These are phyloP conservation scores for Dolomedes plantarius DNA, from an alignment of 2,888 invertebrate species.

Conservation along the genomic window DNA sequence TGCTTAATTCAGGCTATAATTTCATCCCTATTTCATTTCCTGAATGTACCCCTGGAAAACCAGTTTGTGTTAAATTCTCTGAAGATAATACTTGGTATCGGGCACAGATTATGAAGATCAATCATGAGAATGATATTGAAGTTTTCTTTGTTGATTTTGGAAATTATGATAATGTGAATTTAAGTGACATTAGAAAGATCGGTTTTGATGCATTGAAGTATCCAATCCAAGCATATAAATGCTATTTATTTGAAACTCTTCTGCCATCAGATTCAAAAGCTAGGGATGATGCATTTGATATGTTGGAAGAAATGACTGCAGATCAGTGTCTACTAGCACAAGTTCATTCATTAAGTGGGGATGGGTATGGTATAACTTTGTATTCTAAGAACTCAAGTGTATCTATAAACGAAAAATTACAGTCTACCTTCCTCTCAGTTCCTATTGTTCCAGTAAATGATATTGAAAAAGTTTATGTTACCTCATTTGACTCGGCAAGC, in stretches of 20 bases:
- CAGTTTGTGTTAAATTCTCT: conserved; percentile 73
- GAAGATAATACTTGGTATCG: conserved; percentile 76
- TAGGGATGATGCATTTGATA: conserved; percentile 35
- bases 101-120: conserved; percentile 72
- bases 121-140: conserved; percentile 70
- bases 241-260: conserved; percentile 59
- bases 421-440: not conserved
- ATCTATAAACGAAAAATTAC: conserved; percentile 48
- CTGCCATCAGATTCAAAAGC: not conserved
- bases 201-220: conserved; percentile 73
- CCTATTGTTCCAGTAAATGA: conserved; percentile 14
- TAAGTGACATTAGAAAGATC: conserved; percentile 73
- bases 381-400: conserved; percentile 6
- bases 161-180: conserved; percentile 74
- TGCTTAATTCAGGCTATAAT: conserved; percentile 26
- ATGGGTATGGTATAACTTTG: conserved; percentile 23
- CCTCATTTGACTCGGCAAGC: conserved; percentile 22
- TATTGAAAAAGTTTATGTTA: conserved; percentile 42
- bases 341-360: conserved; percentile 8
- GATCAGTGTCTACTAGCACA: conserved; percentile 20
- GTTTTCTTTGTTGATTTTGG: conserved; percentile 77
- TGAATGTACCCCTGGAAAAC: conserved; percentile 31
- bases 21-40: not conserved
- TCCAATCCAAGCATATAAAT: conserved; percentile 74
- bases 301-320: conserved; percentile 51